Conservation (phyloP, 2,113 vertebrate species). For the Blennius ocellaris region DNA sequence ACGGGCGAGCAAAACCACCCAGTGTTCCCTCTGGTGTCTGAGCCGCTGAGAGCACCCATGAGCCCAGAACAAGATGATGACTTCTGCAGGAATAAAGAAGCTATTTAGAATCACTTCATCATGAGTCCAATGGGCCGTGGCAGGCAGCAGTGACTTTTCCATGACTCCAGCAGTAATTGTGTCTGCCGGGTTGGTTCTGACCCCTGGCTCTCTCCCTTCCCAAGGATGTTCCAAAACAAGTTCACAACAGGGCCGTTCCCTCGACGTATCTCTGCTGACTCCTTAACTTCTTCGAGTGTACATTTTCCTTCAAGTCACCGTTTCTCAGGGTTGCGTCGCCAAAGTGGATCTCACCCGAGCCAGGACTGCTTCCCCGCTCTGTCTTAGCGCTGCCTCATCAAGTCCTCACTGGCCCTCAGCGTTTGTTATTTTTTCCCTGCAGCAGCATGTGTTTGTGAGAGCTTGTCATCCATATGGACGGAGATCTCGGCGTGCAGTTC, state of each 20-base stretch:
- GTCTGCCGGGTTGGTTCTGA: conserved; percentile 53
- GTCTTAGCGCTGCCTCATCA: conserved; percentile 29
- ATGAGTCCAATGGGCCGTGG: conserved; percentile 47
- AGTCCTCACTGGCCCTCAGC: conserved; percentile 5
- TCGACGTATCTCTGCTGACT: conserved; percentile 58
- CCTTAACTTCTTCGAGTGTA: conserved; percentile 33
- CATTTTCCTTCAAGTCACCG: conserved; percentile 58
- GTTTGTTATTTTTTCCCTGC: conserved; percentile 1
- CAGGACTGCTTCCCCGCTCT: conserved; percentile 42
- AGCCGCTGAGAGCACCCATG: conserved; percentile 28
- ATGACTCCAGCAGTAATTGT: conserved; percentile 41
- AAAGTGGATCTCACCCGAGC: conserved; percentile 33
- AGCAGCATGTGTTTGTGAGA: conserved; percentile 6
- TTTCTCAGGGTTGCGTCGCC: conserved; percentile 49
- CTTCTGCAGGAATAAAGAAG: conserved; percentile 63
- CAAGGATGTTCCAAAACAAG: conserved; percentile 56
- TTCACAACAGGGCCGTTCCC: conserved; percentile 49
- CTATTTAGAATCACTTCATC: conserved; percentile 67
- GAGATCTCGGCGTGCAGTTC: not conserved
- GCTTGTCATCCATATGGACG: conserved; percentile 9
- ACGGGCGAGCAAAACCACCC: conserved; percentile 8
- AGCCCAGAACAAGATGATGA: conserved; percentile 58
- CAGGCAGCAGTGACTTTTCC: conserved; percentile 63
- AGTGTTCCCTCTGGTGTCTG: conserved; percentile 30
- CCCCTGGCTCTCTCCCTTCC: conserved; percentile 40